Evolutionary conservation across 1,140 invertebrate genomes (phyloP).

Genomic region (Helicoverpa armigera): DNA sequence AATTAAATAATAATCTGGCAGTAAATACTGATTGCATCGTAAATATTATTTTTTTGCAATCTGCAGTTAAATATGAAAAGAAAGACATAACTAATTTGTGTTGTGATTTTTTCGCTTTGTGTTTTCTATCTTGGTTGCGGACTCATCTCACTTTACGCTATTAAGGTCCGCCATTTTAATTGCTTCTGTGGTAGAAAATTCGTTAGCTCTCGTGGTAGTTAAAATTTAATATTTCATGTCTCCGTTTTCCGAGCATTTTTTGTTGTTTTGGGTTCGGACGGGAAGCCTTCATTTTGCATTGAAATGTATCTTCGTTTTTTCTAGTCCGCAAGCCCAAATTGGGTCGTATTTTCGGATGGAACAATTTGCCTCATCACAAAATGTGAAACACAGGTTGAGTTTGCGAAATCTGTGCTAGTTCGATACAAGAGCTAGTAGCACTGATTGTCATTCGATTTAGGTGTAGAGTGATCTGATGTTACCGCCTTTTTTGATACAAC

Average conservation of each 20-base stretch:
- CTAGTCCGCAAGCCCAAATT: background rate
- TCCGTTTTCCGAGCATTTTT: slow-evolving; percentile 18
- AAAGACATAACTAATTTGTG: background rate
- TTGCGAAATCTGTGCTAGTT: background rate
- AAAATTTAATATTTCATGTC: slow-evolving; percentile 45
- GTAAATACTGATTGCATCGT: too few species aligned
- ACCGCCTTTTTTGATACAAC: too few species aligned
- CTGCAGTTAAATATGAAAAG: too few species aligned
- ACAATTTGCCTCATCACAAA: background rate
- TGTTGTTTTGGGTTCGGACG: background rate
- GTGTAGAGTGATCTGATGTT: too few species aligned
- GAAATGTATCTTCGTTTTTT: slow-evolving; percentile 18
- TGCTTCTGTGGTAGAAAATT: slow-evolving; percentile 44
- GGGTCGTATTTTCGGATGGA: slow-evolving; percentile 9
- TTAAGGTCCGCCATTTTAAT: slow-evolving; percentile 39
- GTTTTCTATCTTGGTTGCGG: slow-evolving; percentile 5
- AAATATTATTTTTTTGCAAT: too few species aligned
- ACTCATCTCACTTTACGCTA: slow-evolving; percentile 38
- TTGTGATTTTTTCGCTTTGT: slow-evolving; percentile 14
- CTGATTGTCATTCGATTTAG: background rate
- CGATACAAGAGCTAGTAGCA: background rate
- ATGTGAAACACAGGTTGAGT: background rate
- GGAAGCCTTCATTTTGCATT: background rate
- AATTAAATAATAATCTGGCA: too few species aligned
- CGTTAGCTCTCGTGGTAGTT: slow-evolving; percentile 31